Conservation (phyloP, 2,888 invertebrate species). For the Panopea generosa region DNA sequence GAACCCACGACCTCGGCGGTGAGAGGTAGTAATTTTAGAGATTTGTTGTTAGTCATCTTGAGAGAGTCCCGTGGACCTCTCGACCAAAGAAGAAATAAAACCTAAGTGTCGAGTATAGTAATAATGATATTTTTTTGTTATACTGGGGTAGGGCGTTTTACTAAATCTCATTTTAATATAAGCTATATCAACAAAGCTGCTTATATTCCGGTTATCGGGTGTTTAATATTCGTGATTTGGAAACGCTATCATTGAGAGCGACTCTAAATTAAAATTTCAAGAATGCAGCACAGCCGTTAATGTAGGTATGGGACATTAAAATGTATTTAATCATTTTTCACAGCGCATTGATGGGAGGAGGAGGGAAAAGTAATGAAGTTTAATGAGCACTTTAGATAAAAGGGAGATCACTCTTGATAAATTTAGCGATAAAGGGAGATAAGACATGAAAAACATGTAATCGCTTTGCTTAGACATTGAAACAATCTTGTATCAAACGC, state of each 20-base stretch:
- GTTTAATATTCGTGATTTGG: too few species aligned
- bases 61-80: too few species aligned
- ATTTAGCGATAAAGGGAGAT: constrained; percentile 37
- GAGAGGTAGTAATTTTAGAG: too few species aligned
- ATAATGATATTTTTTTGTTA: not conserved
- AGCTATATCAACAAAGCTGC: too few species aligned
- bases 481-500: not conserved
- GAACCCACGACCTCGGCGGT: too few species aligned
- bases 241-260: too few species aligned
- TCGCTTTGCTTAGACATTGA: not conserved
- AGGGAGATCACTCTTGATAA: constrained; percentile 47
- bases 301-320: constrained; percentile 37
- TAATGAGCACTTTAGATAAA: constrained; percentile 43
- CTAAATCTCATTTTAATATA: not conserved
- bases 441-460: constrained; percentile 22
- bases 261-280: not conserved
- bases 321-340: constrained; percentile 42
- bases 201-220: too few species aligned
- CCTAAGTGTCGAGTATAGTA: too few species aligned
- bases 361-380: constrained; percentile 37
- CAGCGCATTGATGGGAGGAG: constrained; percentile 31
- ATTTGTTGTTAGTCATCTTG: too few species aligned
- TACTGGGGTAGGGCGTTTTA: not conserved
- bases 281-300: constrained; percentile 1
- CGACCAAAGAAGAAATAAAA: too few species aligned